Conservation (phyloP, 2,888 invertebrate genomes). For the Drosophila heteroneura region DNA sequence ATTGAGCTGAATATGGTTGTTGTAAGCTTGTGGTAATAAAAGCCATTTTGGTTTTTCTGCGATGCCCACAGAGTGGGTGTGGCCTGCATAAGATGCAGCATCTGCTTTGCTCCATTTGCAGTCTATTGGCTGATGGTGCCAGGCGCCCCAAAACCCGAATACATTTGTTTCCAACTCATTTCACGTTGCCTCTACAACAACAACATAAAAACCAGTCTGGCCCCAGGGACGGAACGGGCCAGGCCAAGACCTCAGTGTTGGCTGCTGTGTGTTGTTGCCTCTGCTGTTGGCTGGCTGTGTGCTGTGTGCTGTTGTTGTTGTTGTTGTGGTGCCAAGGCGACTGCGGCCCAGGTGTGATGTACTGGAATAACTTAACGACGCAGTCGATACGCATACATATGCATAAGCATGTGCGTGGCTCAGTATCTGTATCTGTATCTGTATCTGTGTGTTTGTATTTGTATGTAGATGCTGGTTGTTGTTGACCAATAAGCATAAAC, state of each 20-base stretch:
- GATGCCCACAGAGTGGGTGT: slow-evolving; percentile 67
- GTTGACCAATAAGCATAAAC: slow-evolving; percentile 81
- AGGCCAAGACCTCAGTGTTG: slow-evolving; percentile 53
- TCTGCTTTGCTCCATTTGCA: slow-evolving; percentile 81
- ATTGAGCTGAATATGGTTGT: slow-evolving; percentile 42
- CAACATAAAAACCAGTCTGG: slow-evolving; percentile 72
- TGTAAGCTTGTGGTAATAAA: slow-evolving; percentile 73
- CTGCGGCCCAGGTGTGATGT: slow-evolving; percentile 77
- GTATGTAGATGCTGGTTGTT: slow-evolving; percentile 58
- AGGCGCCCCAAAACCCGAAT: slow-evolving; percentile 79
- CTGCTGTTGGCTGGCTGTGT: slow-evolving; percentile 37
- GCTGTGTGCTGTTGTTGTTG: slow-evolving; percentile 27
- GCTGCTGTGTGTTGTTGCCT: slow-evolving; percentile 40
- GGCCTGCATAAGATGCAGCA: slow-evolving; percentile 71
- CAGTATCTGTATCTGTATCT: slow-evolving; percentile 12
- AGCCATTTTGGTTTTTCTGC: slow-evolving; percentile 75
- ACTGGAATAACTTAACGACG: slow-evolving; percentile 81
- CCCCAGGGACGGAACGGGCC: slow-evolving; percentile 32
- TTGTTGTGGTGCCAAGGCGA: slow-evolving; percentile 56
- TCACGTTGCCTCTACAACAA: slow-evolving; percentile 41
- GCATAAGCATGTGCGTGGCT: slow-evolving; percentile 42
- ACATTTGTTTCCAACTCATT: slow-evolving; percentile 72
- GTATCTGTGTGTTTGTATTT: slow-evolving; percentile 16
- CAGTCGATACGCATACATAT: slow-evolving; percentile 74
- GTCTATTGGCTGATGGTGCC: slow-evolving; percentile 75